Evolutionary conservation across 2,113 vertebrate genomes (phyloP), one percentile per base, ranked within the genome.

Genomic region (Misgurnus anguillicaudatus): DNA sequence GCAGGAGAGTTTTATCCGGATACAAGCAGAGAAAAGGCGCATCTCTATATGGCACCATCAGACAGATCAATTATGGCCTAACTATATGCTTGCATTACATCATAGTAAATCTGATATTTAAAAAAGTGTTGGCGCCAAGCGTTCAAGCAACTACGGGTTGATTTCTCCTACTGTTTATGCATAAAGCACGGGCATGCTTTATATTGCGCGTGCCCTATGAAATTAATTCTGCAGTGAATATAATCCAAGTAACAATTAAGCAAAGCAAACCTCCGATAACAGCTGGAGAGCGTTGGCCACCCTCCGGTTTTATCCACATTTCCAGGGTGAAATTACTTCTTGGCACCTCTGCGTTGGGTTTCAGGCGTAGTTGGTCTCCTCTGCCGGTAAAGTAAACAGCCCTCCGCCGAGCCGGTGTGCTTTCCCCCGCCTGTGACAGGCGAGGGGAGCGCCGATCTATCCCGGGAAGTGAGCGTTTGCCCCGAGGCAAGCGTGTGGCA

Each of bases 291-390:
- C 92, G 94, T 88, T 99, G 97, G 85, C 97, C 97, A 83, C 97
- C 97, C 89, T 98, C 96, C 38, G 97, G 95, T 89, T 94, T 94
- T 84, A 98, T 95, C 96, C 97, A 98, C 93, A 95, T 95, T 94
- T 98, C 95, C 90, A 97, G 90, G 87, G 97, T 97, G 91, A 99
- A 98, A 88, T 95, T 95, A 75, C 96, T 94, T 89, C 95, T 93
- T 87, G 97, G 96, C 90, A 98, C 93, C 93, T 97, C 96, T 80
- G 94, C 90, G 85, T 94, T 94, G 64, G 95, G 95, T 87, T 96
- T 98, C 51, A 99, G 94, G 79, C 96, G 94, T 84, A 98, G 94
- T 89, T 96, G 96, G 82, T 98, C 96, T 82, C 95, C 94, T 83
- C 92, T 94, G 83, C 97, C 97, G 90, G 93, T 95, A 87, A 99